A percentile compares a stretch with the other conserved stretches of the same genome.
These are phyloP conservation scores for Podarcis muralis DNA, from an alignment of 2,113 vertebrate genomes.

Conservation along the genomic window DNA sequence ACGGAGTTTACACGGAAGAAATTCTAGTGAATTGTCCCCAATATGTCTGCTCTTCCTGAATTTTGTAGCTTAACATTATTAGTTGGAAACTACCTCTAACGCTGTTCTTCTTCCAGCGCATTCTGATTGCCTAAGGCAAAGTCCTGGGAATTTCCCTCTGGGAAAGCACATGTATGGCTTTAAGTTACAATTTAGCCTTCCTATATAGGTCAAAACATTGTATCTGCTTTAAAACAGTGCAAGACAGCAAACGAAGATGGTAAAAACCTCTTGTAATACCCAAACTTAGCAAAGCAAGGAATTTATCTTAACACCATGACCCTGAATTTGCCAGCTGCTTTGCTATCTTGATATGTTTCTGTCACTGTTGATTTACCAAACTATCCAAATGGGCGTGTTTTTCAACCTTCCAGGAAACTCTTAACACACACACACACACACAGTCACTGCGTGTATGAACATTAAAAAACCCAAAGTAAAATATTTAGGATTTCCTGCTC, in stretches of 20 bases:
- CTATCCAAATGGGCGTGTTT: not conserved
- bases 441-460: not conserved
- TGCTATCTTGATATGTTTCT: conserved; percentile 4
- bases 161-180: conserved; percentile 14
- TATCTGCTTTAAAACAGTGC: conserved; percentile 3
- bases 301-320: not conserved
- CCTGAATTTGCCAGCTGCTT: not conserved
- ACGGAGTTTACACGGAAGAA: not conserved
- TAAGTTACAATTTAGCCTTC: conserved; percentile 6
- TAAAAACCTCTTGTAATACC: not conserved
- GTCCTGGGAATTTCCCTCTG: conserved; percentile 12
- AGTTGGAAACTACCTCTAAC: not conserved
- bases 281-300: not conserved
- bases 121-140: conserved; percentile 12
- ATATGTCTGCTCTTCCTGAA: conserved; percentile 2
- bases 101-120: conserved; percentile 14
- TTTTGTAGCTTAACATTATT: conserved; percentile 10
- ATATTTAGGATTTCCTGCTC: not conserved
- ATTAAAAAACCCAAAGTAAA: not conserved
- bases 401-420: not conserved
- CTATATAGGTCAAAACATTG: conserved; percentile 17
- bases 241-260: not conserved
- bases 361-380: conserved; percentile 1
- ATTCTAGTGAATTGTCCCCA: conserved; percentile 1
- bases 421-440: not conserved